Evolutionary conservation across 1,140 invertebrate species (phyloP), one percentile per base, ranked within the genome.

Genomic region (Teleopsis dalmanni): DNA sequence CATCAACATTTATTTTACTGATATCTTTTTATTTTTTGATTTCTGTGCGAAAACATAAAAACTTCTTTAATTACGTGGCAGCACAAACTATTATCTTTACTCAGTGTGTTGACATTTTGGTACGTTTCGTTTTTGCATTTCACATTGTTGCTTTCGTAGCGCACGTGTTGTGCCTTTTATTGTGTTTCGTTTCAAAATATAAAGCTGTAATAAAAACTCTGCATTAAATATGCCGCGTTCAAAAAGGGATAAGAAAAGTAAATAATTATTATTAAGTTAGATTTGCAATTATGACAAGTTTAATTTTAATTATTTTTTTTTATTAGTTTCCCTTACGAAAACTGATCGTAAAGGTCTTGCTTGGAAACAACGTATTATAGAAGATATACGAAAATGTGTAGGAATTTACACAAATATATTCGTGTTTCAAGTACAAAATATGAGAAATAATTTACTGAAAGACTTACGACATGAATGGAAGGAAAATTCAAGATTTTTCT

Each of bases 321-420:
- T 55, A 84, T 83, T 41, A 97, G 93, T 98, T 74, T 95, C 94
- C 2, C 73, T 98, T 13, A 97, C 95, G 3, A 92, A 94, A 77
- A 96, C 92, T 9, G 85, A 80, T 49, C 96, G 94, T 68, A 93
- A 94, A 57, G 90, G 89, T 4, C 74, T 91, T 49, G 78, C 82
- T 38, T 76, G 89, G 41, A 98, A 98, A 72, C 88, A 94, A 64
- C 82, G 86, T 58, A 81, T 95, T 5, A 84, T 97, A 25, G 82
- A 93, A 62, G 88, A 97, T 72, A 84, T 98, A 33, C 76, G 85
- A 58, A 80, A 81, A 56, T 86, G 82, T 56, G 81, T 90, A 1
- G 84, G 87, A 47, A 82, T 86, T 63, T 97, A 90, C 76, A 78
- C 83, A 25, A 80, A 82, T 50, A 81, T 98, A 55, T 95, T 94